phyloP scores from a whole-genome alignment of 2,113 vertebrate species.

The Etheostoma spectabile region DNA sequence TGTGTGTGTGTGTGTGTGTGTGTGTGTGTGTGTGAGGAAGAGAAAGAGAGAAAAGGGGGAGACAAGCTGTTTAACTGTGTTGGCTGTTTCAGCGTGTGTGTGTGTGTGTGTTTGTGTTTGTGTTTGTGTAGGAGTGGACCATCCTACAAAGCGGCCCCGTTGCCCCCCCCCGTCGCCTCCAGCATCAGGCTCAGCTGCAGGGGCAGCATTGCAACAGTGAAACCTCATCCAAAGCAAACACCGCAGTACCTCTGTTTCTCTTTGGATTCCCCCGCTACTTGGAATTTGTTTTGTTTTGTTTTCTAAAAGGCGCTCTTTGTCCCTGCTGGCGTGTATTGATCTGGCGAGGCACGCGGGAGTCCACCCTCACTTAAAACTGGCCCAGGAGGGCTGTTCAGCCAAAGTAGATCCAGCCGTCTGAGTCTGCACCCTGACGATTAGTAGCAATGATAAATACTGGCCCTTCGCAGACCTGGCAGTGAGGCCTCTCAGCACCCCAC shows the following conservation, averaged over 20 bases:
- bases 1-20: slow-evolving; percentile 7
- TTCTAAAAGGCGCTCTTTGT: slow-evolving; percentile 75
- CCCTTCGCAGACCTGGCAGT: slow-evolving; percentile 22
- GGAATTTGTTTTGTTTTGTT: slow-evolving; percentile 51
- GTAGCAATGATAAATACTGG: slow-evolving; percentile 38
- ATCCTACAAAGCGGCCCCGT: slow-evolving; percentile 26
- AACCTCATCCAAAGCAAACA: slow-evolving; percentile 79
- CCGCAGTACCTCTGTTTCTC: slow-evolving; percentile 54
- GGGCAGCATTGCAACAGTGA: slow-evolving; percentile 34
- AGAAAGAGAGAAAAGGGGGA: slow-evolving; percentile 15
- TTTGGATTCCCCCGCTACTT: slow-evolving; percentile 42
- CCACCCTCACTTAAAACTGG: slow-evolving; percentile 24
- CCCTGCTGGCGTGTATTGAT: slow-evolving; percentile 48
- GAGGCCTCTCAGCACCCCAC: slow-evolving; percentile 1
- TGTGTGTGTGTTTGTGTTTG: not conserved
- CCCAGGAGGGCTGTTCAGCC: slow-evolving; percentile 54
- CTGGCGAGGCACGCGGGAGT: slow-evolving; percentile 48
- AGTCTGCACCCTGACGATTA: slow-evolving; percentile 34
- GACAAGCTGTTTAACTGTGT: slow-evolving; percentile 12
- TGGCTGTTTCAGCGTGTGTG: slow-evolving; percentile 20
- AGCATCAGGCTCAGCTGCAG: slow-evolving; percentile 41
- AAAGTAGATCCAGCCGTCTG: slow-evolving; percentile 56
- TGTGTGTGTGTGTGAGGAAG: slow-evolving; percentile 26
- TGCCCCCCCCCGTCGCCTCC: slow-evolving; percentile 20
- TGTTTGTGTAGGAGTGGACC: slow-evolving; percentile 25